Evolutionary conservation across 1,140 invertebrate species (phyloP).

Genomic region (Drosophila bipectinata): DNA sequence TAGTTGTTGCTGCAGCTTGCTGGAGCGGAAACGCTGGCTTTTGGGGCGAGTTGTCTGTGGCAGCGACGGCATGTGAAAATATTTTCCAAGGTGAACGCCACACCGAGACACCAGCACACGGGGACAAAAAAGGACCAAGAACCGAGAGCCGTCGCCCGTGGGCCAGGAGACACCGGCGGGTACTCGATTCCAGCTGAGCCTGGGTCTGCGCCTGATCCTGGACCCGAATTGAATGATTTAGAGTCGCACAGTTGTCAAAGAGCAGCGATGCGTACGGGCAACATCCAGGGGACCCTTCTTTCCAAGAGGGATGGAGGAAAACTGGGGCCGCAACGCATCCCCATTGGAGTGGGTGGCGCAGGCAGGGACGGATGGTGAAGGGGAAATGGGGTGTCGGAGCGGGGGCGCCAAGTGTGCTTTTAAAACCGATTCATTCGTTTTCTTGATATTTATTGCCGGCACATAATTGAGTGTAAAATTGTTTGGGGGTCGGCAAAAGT

Average conservation of each 20-base stretch:
- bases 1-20: conserved; percentile 57
- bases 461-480: conserved; percentile 80
- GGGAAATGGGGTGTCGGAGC: conserved; percentile 9
- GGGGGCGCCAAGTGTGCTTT: conserved; percentile 71
- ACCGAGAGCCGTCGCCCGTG: conserved; percentile 11
- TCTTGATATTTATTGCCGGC: conserved; percentile 67
- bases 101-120: conserved; percentile 39
- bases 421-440: conserved; percentile 77
- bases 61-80: conserved; percentile 68
- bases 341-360: conserved; percentile 17
- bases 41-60: conserved; percentile 34
- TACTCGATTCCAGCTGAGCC: conserved; percentile 64
- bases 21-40: conserved; percentile 69
- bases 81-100: conserved; percentile 79
- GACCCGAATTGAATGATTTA: conserved; percentile 76
- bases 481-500: conserved; percentile 28
- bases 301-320: background rate
- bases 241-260: conserved; percentile 77
- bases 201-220: conserved; percentile 18
- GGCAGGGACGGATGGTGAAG: background rate
- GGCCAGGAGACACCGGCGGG: conserved; percentile 24
- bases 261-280: conserved; percentile 75
- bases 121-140: conserved; percentile 41
- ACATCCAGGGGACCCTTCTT: conserved; percentile 22
- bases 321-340: conserved; percentile 13